A percentile compares a stretch with the other conserved stretches of the same genome.
Evolutionary conservation across 2,797 vertebrate species (phyloP).

Genomic region (Potorous gilbertii): DNA sequence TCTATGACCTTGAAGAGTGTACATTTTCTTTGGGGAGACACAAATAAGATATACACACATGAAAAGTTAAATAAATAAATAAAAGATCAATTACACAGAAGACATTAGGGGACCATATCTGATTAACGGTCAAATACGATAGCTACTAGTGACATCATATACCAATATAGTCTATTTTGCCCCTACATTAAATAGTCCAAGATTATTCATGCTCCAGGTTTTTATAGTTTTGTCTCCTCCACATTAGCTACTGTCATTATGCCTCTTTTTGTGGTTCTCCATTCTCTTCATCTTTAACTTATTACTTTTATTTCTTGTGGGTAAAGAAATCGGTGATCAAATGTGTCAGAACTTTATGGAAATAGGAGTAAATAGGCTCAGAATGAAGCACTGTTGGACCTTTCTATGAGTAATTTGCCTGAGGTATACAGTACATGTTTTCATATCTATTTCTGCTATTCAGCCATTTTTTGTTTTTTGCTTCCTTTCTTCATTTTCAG

Average conservation of each 20-base stretch:
- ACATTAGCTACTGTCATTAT: not conserved
- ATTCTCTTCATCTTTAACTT: not conserved
- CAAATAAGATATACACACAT: not conserved
- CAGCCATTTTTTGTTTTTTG: not conserved
- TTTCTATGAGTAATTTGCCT: not conserved
- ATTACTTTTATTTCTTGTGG: conserved; percentile 16
- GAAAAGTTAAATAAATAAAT: not conserved
- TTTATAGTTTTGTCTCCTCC: not conserved
- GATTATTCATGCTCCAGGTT: not conserved
- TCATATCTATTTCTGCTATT: not conserved
- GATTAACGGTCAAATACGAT: not conserved
- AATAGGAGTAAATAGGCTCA: not conserved
- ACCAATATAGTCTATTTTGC: not conserved
- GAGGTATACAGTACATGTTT: not conserved
- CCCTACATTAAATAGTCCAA: not conserved
- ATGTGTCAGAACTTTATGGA: not conserved
- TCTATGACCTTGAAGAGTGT: not conserved
- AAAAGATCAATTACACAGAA: not conserved
- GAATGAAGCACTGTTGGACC: not conserved
- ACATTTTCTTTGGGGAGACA: not conserved
- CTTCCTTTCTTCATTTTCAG: not conserved
- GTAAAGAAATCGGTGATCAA: not conserved
- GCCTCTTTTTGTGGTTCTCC: not conserved
- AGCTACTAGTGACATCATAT: not conserved
- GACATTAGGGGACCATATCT: not conserved